These are phyloP conservation scores for Habrosyne pyritoides DNA, from an alignment of 2,888 invertebrate genomes.

Conservation along the genomic window DNA sequence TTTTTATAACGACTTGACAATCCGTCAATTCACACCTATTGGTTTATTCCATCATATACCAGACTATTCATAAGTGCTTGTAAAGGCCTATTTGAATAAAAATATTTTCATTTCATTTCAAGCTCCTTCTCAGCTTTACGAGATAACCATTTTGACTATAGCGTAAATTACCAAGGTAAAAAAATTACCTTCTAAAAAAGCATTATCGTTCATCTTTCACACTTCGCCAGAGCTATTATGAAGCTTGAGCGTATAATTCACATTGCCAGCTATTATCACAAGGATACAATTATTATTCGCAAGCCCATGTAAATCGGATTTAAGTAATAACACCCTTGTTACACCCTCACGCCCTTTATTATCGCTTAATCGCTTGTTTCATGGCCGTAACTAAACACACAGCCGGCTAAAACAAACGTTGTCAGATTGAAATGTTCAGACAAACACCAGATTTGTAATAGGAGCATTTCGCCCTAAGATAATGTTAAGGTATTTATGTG, in stretches of 20 bases:
- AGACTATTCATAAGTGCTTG: no score
- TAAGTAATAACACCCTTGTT: conserved; percentile 3
- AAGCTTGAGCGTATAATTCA: conserved; percentile 22
- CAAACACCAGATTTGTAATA: conserved; percentile 69
- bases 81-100: no score
- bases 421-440: conserved; percentile 70
- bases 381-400: conserved; percentile 47
- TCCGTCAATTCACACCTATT: no score
- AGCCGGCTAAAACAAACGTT: conserved; percentile 62
- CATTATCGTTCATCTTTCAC: no score
- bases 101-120: no score
- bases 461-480: conserved; percentile 52
- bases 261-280: background rate
- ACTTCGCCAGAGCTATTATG: no score
- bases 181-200: no score
- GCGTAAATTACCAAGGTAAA: no score
- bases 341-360: conserved; percentile 8
- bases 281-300: background rate
- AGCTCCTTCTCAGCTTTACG: no score
- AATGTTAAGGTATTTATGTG: conserved; percentile 32
- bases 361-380: conserved; percentile 22
- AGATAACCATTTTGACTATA: no score
- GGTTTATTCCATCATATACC: no score
- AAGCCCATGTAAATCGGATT: conserved; percentile 13
- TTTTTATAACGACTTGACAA: no score